phyloP scores from a whole-genome alignment of 2,888 invertebrate genomes.

The Tachystola acroxantha region DNA sequence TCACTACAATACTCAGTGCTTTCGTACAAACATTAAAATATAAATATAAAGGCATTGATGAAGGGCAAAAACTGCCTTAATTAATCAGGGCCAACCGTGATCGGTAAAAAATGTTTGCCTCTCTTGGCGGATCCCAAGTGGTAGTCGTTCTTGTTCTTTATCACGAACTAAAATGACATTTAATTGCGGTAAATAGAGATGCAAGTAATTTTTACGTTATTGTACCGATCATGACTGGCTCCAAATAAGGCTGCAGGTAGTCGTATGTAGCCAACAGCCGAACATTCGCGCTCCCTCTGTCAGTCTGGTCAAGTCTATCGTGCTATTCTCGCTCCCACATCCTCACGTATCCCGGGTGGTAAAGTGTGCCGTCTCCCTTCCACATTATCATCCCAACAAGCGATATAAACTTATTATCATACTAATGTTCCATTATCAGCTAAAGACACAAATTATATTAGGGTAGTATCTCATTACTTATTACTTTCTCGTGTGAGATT shows the following conservation, averaged over 20 bases:
- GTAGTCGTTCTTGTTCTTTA: too few species aligned
- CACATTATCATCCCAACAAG: conserved; percentile 41
- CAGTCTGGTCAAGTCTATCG: conserved; percentile 22
- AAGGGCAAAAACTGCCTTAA: too few species aligned
- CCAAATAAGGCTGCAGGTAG: conserved; percentile 37
- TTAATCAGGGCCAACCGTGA: too few species aligned
- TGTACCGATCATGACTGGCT: too few species aligned
- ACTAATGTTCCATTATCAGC: conserved; percentile 70
- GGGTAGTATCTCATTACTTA: conserved; percentile 61
- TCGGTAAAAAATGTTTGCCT: too few species aligned
- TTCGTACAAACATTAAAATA: conserved; percentile 27
- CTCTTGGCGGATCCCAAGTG: too few species aligned
- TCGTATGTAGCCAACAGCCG: conserved; percentile 23
- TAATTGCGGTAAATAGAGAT: too few species aligned
- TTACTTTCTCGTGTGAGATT: conserved; percentile 70
- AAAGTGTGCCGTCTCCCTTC: conserved; percentile 36
- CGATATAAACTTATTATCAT: conserved; percentile 71
- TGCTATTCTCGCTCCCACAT: conserved; percentile 8
- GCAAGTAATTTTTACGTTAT: too few species aligned
- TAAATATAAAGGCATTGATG: conserved; percentile 39
- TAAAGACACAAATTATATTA: conserved; percentile 76
- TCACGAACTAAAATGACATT: too few species aligned
- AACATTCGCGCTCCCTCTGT: conserved; percentile 23
- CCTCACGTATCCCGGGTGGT: conserved; percentile 10
- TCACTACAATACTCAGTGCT: conserved; percentile 58